Evolutionary conservation across 2,113 vertebrate genomes (phyloP), one percentile per base, ranked within the genome.

Genomic region (Balaeniceps rex): DNA sequence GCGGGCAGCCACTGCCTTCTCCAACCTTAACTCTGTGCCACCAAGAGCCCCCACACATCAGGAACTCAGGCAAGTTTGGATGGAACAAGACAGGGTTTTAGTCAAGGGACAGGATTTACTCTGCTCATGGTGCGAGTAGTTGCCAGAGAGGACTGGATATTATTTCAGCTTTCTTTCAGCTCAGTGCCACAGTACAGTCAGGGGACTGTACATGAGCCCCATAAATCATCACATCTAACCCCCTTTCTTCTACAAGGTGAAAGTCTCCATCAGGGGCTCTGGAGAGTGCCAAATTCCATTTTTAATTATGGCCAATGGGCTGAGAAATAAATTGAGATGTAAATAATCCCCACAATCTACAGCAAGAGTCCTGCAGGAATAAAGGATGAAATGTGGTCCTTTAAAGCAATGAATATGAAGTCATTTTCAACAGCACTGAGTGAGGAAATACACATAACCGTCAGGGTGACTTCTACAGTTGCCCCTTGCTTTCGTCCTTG

Each of bases 301-400:
- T 89, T 80, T 92, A 94, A 91, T 95, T 95, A 76, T 2, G 9
- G 65, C 22, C 33, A 71, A 21, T 36, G 64, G 58, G 33, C 49
- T 93, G 64, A 94, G 51, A 87, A 91, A 84, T 90, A 88, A 91
- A 96, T 60, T 81, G 60, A 93, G 65, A 77, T 77, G 40, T 80
- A 94, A 87, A 88, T 82, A 95, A 80, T 47, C 15, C 34, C 65
- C 33, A 51, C 16, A 24, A 66, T 40, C 79, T 84, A 94, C 31
- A 58, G 34, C 19, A 72, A 29, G 65, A 91, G 26, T 83, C 66
- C 47, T 66, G 51, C 17, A 91, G 64, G 29, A 78, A 60, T n/a
- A 46, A 57, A 82, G 49, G 25, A 61, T 44, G 13, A 87, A 85
- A 91, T 1, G 1, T 44, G 25, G 36, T 25, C 52, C 33, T 80